Base-by-base conservation (phyloP, 64 coral and sea anemone species). In the Stichodactyla mertensii region DNA sequence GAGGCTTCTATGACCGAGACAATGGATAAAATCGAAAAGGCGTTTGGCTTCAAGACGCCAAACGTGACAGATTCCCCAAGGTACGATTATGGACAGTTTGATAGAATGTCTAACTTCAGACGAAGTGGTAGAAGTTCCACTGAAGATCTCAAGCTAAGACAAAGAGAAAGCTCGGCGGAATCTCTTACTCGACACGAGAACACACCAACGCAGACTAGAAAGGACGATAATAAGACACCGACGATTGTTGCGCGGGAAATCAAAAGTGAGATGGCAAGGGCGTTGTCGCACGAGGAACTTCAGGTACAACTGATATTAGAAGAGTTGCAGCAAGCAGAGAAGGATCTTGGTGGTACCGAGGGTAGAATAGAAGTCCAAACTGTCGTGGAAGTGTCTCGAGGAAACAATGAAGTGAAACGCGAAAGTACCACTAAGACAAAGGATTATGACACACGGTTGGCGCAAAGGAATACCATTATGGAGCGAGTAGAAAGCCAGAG, bases 21-120 rank as follows among this genome's bases (percentile, higher is more conserved):
- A 31, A 90, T 97, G 18, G 94, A 97, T 55, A 90, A 97, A 84
- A 97, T 97, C 20, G 94, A 97, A 61, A 93, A 88, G 54, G 94
- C 94, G 10, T 97, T 97, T 52, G 94, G 85, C 22, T 93, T 95
- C 31, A 92, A 92, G 54, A 85, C 94, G 0, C 88, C 91, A 13
- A 55, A 90, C 16, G 85, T 86, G 71, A 80, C 88, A 26, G 80
- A 88, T 5, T 55, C 80, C 19, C 86, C 36, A n/a, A 77, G 54
- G 24, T 67, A 88, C 11, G 67, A 78, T 61, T 80, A 92, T 8
- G 91, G 81, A 1, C 77, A 92, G 66, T 74, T 70, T 77, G 54
- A 92, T 59, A 92, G 86, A 23, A 58, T 79, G 22, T 57, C 90
- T 5, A 87, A 62, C 36, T 28, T 84, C 6, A 88, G 80, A 64